Evolutionary conservation across 2,113 vertebrate genomes (phyloP).

Genomic region (Catharus bicknelli): DNA sequence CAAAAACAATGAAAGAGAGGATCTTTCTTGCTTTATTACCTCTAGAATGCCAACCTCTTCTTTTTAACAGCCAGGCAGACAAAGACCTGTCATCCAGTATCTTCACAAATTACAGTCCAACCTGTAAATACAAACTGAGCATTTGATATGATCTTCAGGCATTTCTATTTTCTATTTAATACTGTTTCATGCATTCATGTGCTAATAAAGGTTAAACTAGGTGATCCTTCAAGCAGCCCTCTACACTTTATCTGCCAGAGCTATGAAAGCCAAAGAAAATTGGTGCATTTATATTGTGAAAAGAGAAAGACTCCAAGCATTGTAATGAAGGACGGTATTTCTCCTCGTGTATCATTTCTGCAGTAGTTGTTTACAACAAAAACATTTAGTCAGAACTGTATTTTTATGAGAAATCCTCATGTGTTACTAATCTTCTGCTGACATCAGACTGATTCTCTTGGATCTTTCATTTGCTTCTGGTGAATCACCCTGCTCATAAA

Average conservation of each 20-base stretch:
- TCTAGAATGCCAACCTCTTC: not conserved
- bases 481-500: conserved; percentile 58
- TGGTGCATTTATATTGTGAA: conserved; percentile 28
- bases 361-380: conserved; percentile 59
- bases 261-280: conserved; percentile 44
- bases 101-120: not conserved
- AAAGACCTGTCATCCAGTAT: not conserved
- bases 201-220: conserved; percentile 53
- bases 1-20: not conserved
- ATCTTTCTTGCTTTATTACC: not conserved
- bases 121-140: conserved; percentile 43
- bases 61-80: not conserved
- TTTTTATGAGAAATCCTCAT: conserved; percentile 62
- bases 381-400: conserved; percentile 57
- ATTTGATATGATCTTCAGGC: not conserved
- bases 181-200: conserved; percentile 41
- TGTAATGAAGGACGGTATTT: conserved; percentile 4
- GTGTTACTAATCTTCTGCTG: conserved; percentile 60
- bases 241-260: conserved; percentile 26
- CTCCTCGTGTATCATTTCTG: conserved; percentile 3
- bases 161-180: conserved; percentile 45
- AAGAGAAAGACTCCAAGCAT: not conserved
- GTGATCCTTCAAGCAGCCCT: conserved; percentile 18
- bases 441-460: conserved; percentile 48
- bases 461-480: conserved; percentile 45